Base-by-base conservation (phyloP, 2,113 vertebrate species). In the Gymnogyps californianus region DNA sequence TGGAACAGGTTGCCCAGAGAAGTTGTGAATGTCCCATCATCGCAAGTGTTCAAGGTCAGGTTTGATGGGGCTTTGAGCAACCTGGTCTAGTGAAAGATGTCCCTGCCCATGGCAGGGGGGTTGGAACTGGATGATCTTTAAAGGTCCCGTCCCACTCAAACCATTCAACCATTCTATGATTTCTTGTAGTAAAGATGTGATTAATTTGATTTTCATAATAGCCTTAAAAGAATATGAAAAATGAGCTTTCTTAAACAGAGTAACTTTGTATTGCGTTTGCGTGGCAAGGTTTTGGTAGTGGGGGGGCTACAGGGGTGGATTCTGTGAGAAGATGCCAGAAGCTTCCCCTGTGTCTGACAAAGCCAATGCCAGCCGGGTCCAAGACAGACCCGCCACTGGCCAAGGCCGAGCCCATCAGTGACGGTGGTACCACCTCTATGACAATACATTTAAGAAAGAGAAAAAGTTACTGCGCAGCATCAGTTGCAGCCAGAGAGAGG, bases 1-100 rank as follows among this genome's bases (percentile, higher is more conserved):
- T 0, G 1, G 7, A n/a, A 6, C 1, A 3, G 8, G 15, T 16
- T 59, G 10, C 5, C 8, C 26, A 70, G 28, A 58, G 31, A 76
- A 55, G 34, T 7, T 57, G n/a, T 25, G 12, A 20, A 31, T 44
- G 25, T 4, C 13, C 11, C 12, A 31, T 44, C 26, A 9, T 6
- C 31, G 36, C 5, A 58, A n/a, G 8, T 19, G 24, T 44, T 59
- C 25, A 84, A 18, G 28, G 13, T 10, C 69, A 46, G 49, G 25
- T 2, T 74, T 38, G 26, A 74, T 36, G 31, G 26, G 10, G 2
- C 11, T 79, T 54, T 54, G 34, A 54, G 47, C 32, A 61, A 42
- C 25, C 42, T 51, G 24, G 16, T 77, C 19, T 25, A 31, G 25
- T 59, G 13, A 29, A 61, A 70, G 13, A 15, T 12, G 21, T 38